Evolutionary conservation across 2,797 vertebrate genomes (phyloP).

Genomic region (Catharus ustulatus): DNA sequence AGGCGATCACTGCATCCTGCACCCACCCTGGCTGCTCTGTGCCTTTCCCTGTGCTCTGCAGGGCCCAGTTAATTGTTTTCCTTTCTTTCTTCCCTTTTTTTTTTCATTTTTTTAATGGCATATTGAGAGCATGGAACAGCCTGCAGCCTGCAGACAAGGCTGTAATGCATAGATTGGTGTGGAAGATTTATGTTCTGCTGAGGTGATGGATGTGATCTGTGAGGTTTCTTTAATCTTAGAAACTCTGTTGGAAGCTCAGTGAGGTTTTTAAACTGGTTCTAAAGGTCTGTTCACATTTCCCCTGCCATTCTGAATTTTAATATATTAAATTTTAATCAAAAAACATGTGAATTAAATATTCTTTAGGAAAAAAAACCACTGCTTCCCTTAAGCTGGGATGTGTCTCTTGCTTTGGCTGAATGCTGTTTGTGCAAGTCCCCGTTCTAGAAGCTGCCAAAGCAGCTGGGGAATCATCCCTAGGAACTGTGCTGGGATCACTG

Average conservation of each 20-base stretch:
- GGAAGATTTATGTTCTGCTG: not conserved
- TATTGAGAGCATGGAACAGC: not conserved
- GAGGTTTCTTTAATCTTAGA: not conserved
- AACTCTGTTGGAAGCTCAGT: not conserved
- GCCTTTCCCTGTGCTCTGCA: not conserved
- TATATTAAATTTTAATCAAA: not conserved
- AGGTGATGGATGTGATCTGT: not conserved
- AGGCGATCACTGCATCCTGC: rapidly evolving
- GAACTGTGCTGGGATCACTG: not conserved
- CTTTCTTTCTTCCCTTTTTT: not conserved
- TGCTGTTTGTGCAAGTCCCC: not conserved
- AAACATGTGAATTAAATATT: not conserved
- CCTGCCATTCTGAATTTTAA: not conserved
- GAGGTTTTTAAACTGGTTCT: not conserved
- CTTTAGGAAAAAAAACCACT: not conserved
- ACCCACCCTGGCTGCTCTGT: not conserved
- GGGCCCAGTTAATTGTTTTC: not conserved
- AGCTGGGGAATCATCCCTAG: not conserved
- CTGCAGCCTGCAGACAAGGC: not conserved
- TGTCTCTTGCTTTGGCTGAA: not conserved
- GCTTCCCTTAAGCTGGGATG: not conserved
- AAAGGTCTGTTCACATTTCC: not conserved
- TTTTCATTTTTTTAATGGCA: not conserved
- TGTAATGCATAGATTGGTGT: not conserved
- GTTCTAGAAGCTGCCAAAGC: not conserved